These are phyloP conservation scores for Ethmia dodecea DNA, from an alignment of 2,888 invertebrate genomes.

Conservation along the genomic window DNA sequence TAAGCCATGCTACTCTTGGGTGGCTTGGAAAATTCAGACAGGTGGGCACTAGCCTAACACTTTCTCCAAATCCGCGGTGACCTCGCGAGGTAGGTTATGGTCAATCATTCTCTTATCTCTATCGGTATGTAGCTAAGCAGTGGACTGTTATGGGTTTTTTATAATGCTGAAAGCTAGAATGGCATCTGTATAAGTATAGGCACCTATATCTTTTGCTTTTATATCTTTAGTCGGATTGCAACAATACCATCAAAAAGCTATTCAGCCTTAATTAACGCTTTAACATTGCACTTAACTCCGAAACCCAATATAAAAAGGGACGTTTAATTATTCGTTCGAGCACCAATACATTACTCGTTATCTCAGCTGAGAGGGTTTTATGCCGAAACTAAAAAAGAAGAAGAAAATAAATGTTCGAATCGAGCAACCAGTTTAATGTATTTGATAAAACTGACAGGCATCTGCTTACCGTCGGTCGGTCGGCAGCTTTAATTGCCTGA, in stretches of 20 bases:
- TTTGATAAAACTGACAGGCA: constrained; percentile 75
- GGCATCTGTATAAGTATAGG: no score
- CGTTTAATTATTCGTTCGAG: constrained; percentile 67
- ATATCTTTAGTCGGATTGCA: no score
- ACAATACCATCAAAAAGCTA: constrained; percentile 23
- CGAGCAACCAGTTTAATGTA: constrained; percentile 71
- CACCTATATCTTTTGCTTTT: no score
- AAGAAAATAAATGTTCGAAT: constrained; percentile 59
- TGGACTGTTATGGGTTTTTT: no score
- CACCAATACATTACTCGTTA: constrained; percentile 68
- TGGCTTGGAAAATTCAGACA: no score
- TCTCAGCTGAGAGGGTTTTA: constrained; percentile 60
- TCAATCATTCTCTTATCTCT: no score
- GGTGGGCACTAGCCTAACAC: no score
- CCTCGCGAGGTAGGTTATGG: no score
- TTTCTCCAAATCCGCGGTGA: no score
- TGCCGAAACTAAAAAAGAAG: constrained; percentile 43
- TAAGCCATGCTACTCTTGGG: no score
- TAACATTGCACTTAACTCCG: constrained; percentile 30
- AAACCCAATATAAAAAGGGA: constrained; percentile 48
- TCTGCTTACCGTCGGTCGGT: constrained; percentile 62
- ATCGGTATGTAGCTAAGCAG: no score
- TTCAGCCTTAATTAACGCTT: constrained; percentile 51
- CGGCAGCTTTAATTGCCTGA: constrained; percentile 69
- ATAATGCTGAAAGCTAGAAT: no score